phyloP scores from a whole-genome alignment of 2,797 vertebrate species.

The Squalus acanthias region DNA sequence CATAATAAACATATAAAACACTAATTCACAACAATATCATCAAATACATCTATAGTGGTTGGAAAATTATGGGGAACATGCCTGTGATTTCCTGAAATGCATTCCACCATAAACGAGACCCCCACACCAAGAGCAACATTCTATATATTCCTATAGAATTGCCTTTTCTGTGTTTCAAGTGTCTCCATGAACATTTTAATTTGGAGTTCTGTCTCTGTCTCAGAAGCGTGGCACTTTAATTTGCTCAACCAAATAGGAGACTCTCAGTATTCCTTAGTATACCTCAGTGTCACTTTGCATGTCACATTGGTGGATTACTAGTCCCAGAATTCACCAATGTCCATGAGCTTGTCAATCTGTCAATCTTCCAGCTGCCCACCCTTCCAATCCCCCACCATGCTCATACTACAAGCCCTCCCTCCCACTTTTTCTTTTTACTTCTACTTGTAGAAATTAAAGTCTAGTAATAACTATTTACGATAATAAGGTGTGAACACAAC shows the following conservation, averaged over 20 bases:
- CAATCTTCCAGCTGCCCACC: neutral
- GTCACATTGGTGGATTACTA: neutral
- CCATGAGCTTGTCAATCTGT: neutral
- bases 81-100: neutral
- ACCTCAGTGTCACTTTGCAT: neutral
- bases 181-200: neutral
- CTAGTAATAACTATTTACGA: too few relatives aligned
- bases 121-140: neutral
- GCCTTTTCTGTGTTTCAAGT: neutral
- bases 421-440: too few relatives aligned
- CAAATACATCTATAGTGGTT: neutral
- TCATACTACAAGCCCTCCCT: neutral
- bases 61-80: neutral
- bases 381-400: neutral
- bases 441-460: too few relatives aligned
- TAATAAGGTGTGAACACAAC: too few relatives aligned
- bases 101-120: neutral
- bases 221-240: neutral
- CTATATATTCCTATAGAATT: neutral
- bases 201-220: neutral
- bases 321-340: neutral
- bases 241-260: neutral
- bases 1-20: neutral
- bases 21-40: neutral
- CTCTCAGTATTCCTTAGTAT: neutral